These are phyloP conservation scores for Colletes gigas DNA, from an alignment of 1,140 invertebrate species.

Conservation along the genomic window DNA sequence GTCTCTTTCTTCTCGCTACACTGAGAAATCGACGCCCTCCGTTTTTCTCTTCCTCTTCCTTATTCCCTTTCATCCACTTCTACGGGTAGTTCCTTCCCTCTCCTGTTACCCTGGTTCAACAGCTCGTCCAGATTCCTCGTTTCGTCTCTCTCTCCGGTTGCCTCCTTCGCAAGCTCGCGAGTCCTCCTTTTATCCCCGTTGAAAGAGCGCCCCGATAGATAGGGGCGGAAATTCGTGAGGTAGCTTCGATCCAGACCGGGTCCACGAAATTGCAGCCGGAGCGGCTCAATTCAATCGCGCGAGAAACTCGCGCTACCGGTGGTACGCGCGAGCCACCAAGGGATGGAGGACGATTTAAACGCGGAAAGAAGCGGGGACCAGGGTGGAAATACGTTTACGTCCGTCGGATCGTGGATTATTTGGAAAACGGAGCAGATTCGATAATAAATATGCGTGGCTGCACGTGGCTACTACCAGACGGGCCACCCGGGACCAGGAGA, in stretches of 20 bases:
- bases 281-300: conserved; percentile 56
- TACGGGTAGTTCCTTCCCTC: neutral
- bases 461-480: conserved; percentile 17
- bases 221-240: conserved; percentile 39
- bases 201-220: conserved; percentile 41
- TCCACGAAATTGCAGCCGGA: conserved; percentile 52
- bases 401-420: conserved; percentile 57
- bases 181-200: conserved; percentile 21
- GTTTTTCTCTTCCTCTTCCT: conserved; percentile 15
- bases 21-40: conserved; percentile 35
- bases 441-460: conserved; percentile 57
- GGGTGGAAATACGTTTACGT: conserved; percentile 32
- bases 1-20: conserved; percentile 19
- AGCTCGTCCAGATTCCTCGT: neutral
- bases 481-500: neutral
- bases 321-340: neutral
- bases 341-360: neutral
- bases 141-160: neutral
- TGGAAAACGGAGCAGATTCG: conserved; percentile 54
- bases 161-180: neutral
- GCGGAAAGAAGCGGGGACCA: conserved; percentile 2
- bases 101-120: neutral
- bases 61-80: neutral
- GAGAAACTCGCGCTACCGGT: conserved; percentile 31
- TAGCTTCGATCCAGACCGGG: conserved; percentile 33